Conservation (phyloP, 2,888 invertebrate species). For the Cheilosia vernalis region DNA sequence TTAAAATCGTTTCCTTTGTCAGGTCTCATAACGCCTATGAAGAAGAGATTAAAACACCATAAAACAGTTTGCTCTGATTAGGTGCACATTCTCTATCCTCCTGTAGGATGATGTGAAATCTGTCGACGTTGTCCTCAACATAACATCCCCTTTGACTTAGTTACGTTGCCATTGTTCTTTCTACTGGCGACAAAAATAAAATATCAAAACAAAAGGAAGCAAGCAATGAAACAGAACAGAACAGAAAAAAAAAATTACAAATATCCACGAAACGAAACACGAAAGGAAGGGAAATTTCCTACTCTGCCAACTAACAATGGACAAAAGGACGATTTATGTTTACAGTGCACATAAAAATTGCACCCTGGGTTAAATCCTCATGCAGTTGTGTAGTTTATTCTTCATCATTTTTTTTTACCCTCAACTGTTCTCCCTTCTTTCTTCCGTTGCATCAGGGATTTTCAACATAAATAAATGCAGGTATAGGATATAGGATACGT, state of each 20-base stretch:
- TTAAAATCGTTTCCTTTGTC: neutral
- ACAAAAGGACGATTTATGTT: slow-evolving; percentile 73
- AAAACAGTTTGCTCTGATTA: slow-evolving; percentile 37
- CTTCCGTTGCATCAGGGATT: slow-evolving; percentile 58
- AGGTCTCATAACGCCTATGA: slow-evolving; percentile 39
- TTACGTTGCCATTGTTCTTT: slow-evolving; percentile 59
- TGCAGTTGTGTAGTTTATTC: slow-evolving; percentile 36
- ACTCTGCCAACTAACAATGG: slow-evolving; percentile 59
- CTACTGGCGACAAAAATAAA: slow-evolving; percentile 56
- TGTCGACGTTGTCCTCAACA: slow-evolving; percentile 45
- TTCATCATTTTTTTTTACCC: neutral
- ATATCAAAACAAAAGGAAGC: slow-evolving; percentile 61
- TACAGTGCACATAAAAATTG: slow-evolving; percentile 58
- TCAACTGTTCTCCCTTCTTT: slow-evolving; percentile 5
- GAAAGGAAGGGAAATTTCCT: slow-evolving; percentile 41
- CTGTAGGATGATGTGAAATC: slow-evolving; percentile 33
- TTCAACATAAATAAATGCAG: slow-evolving; percentile 59
- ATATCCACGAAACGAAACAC: slow-evolving; percentile 18
- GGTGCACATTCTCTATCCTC: slow-evolving; percentile 25
- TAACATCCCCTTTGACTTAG: slow-evolving; percentile 57
- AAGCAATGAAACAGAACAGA: slow-evolving; percentile 15
- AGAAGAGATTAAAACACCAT: slow-evolving; percentile 64
- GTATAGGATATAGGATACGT: slow-evolving; percentile 12
- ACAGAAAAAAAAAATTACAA: slow-evolving; percentile 4
- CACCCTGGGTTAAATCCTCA: slow-evolving; percentile 62